Conservation (phyloP, 2,888 invertebrate species). For the Andricus quercusramuli region DNA sequence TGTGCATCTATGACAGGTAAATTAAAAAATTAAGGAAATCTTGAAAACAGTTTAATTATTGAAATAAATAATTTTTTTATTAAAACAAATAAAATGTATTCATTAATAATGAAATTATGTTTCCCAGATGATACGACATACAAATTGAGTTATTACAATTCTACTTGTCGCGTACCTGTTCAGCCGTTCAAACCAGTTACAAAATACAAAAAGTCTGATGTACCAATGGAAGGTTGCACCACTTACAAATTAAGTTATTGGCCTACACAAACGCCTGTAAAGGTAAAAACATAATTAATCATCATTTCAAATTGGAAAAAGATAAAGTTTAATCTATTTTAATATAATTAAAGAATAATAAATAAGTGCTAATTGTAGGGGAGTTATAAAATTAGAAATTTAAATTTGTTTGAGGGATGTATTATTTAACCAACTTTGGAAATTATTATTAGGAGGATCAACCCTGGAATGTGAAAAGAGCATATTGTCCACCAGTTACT, state of each 20-base stretch:
- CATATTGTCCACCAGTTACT: slow-evolving; percentile 64
- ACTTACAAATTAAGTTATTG: slow-evolving; percentile 82
- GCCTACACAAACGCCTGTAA: slow-evolving; percentile 68
- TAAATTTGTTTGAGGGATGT: not conserved
- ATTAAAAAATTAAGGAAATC: not conserved
- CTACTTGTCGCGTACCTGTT: slow-evolving; percentile 78
- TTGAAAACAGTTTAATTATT: too few relatives aligned
- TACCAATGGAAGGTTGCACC: slow-evolving; percentile 81
- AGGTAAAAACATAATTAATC: slow-evolving; percentile 56
- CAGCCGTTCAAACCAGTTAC: slow-evolving; percentile 79
- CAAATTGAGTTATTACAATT: slow-evolving; percentile 83
- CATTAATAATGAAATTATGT: not conserved
- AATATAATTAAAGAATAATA: too few relatives aligned
- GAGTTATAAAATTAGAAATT: not conserved
- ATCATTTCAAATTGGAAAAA: slow-evolving; percentile 40
- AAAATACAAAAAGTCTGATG: slow-evolving; percentile 80
- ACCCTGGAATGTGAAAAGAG: slow-evolving; percentile 61
- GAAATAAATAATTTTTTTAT: not conserved
- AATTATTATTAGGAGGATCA: slow-evolving; percentile 59
- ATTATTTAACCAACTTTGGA: not conserved
- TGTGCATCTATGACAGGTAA: slow-evolving; percentile 67
- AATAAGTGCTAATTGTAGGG: not conserved
- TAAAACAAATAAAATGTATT: not conserved
- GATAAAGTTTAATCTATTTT: too few relatives aligned
- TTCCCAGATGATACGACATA: slow-evolving; percentile 82